Evolutionary conservation across 2,113 vertebrate genomes (phyloP), one percentile per base, ranked within the genome.

Genomic region (Erinaceus europaeus): DNA sequence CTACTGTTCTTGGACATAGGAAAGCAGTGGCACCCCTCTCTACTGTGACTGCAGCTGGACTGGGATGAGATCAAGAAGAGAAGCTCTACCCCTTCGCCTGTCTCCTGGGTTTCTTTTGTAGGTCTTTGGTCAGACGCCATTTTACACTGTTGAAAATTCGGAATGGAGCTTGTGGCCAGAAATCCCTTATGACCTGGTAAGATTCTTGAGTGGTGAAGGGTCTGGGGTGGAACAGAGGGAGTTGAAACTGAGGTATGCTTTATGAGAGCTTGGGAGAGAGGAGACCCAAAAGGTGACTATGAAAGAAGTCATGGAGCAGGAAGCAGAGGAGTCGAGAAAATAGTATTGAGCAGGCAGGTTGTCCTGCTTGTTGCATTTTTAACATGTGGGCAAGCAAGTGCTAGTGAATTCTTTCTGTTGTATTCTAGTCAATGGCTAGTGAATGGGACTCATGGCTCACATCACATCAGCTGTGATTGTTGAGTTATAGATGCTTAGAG

Each of bases 61-160:
- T 2, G 0, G 48, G 55, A 23, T 12, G 1, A 14, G 20, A 2
- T 6, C 9, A 13, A 1, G 17, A 77, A 69, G 42, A 82, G 18
- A 42, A 61, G 10, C 21, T 55, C 62, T 69, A 32, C 42, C 34
- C 38, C 53, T 29, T 74, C 50, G 67, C 27, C 59, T 78, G 17
- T 91, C 57, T 72, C 32, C 65, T 91, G 42, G 3, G 9, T 96
- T 89, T 83, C 1, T 1, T 86, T 57, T 83, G 7, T 89, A 97
- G 97, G 94, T 97, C 79, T 97, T 98, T 91, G 96, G 97, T 46
- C 97, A 97, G 94, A 96, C 94, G 36, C 97, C 97, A 32, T 59
- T 96, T 93, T 97, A 97, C 42, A 94, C 93, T 82, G 71, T 91
- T 48, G 91, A 92, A 79, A 76, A 3, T 1, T 88, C 94, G 4